Evolutionary conservation across 1,140 invertebrate genomes (phyloP), one percentile per base, ranked within the genome.

Genomic region (Penaeus indicus): DNA sequence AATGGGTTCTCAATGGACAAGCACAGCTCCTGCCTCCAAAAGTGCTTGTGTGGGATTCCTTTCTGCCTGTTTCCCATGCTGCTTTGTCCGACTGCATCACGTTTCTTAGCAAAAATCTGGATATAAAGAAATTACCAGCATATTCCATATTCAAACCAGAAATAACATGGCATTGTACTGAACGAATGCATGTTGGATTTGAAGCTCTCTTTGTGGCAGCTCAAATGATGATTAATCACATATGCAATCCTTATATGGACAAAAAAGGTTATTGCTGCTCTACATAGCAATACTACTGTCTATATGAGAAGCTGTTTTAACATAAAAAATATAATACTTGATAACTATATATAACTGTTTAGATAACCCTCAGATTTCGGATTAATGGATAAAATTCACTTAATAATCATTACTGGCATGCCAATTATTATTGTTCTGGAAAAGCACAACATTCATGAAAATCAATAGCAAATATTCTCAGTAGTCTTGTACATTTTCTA

Each of bases 11-110:
- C 0, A 84, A 88, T 63, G 87, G 81, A 11, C 87, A 88, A 60
- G 78, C 75, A 0, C 22, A 27, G 25, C 72, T 88, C 13, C 61
- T 77, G 38, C 72, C 87, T 10, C n/a, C 72, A 21, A 61, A 75
- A 10, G 72, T 88, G 2, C 61, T 88, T 18, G 60, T 78, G n/a
- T 88, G 87, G 87, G 87, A 88, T 69, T 84, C 87, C 69, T 88
- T 88, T 62, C 64, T 88, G 22, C 87, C 87, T 7, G n/a, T 88
- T 0, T 64, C 87, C n/a, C 54, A 84, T 60, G 69, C 62, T 5
- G 32, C 87, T 38, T 27, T 27, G 25, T 19, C 27, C 1, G 87
- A 88, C n/a, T 88, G 87, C 61, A 77, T 88, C 21, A 21, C 42
- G 18, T 86, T 86, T 5, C 42, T 42, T 47, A 62, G 25, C 7